Evolutionary conservation across 2,797 vertebrate species (phyloP), one percentile per base, ranked within the genome.

Genomic region (Characodon lateralis): DNA sequence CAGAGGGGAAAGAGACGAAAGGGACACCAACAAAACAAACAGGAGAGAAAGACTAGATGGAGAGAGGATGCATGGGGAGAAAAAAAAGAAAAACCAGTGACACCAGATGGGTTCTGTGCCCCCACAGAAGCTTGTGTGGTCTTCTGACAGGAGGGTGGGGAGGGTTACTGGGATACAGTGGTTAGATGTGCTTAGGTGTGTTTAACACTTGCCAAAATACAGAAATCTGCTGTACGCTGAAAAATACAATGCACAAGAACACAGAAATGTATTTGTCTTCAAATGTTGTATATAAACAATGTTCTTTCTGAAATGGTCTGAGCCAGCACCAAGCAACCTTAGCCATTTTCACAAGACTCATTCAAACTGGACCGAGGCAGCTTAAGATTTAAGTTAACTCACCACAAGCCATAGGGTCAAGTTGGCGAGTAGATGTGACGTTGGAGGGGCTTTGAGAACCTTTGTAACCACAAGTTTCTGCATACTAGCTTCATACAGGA

Each of bases 91-190:
- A 31, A 74, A 46, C 63, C 58, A 81, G 85, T 66, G 87, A 80
- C 85, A 79, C 79, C 81, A 86, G 83, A 74, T 28, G 14, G 73
- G 73, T 9, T 66, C 65, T 78, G 65, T 73, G 71, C 31, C 31
- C 31, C 31, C 31, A 31, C 31, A 31, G 81, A 87, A 81, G 85
- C 84, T 74, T 86, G 87, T 87, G 87, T 39, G 80, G 91, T 90
- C 84, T 88, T 93, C 94, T 94, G 94, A 92, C 93, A 93, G 89
- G 91, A 84, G 74, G 82, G 82, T 72, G 86, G 85, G 80, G 88
- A 89, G 87, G 90, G 91, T 90, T 78, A 80, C 79, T 35, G 78
- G 59, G 88, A 93, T 89, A 86, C 72, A 85, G 74, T 73, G 92
- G 94, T 94, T 63, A 92, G 92, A 84, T 87, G 85, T 82, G 78